Evolutionary conservation across 2,797 vertebrate genomes (phyloP).

Genomic region (Enteromius paludinosus): DNA sequence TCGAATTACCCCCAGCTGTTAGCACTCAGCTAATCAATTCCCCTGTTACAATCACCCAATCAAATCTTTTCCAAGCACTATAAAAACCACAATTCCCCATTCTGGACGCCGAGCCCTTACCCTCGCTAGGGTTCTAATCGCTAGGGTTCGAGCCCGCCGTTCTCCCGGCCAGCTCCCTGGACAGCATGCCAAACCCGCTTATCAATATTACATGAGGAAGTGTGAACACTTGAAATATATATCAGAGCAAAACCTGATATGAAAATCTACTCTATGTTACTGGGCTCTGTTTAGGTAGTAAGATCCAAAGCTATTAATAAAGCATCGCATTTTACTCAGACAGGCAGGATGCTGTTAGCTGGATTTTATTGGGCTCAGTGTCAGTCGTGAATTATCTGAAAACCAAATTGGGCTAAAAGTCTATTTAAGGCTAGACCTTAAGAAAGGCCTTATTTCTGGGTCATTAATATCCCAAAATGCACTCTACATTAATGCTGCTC

Average conservation of each 20-base stretch:
- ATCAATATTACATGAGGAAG: too few species aligned
- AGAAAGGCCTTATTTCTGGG: background rate
- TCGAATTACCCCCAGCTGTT: too few species aligned
- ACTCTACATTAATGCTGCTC: background rate
- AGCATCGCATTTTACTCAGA: background rate
- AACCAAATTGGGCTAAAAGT: slow-evolving; percentile 27
- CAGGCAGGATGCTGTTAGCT: background rate
- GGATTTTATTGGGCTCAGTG: slow-evolving; percentile 5
- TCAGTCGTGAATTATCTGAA: background rate
- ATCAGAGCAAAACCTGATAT: background rate
- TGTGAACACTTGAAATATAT: too few species aligned
- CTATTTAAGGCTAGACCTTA: background rate
- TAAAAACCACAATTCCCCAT: too few species aligned
- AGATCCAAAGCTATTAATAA: slow-evolving; percentile 11
- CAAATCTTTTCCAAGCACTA: too few species aligned
- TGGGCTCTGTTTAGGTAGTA: background rate
- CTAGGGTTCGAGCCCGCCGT: too few species aligned
- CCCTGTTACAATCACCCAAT: too few species aligned
- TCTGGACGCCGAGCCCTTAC: too few species aligned
- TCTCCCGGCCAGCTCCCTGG: too few species aligned
- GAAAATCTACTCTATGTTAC: background rate
- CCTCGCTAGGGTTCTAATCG: too few species aligned
- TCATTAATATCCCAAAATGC: background rate
- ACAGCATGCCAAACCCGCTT: too few species aligned
- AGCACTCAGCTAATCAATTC: too few species aligned